A percentile compares a stretch with the other conserved stretches of the same genome.
These are phyloP conservation scores for Hemiscyllium ocellatum DNA, from an alignment of 2,113 vertebrate genomes.

Conservation along the genomic window DNA sequence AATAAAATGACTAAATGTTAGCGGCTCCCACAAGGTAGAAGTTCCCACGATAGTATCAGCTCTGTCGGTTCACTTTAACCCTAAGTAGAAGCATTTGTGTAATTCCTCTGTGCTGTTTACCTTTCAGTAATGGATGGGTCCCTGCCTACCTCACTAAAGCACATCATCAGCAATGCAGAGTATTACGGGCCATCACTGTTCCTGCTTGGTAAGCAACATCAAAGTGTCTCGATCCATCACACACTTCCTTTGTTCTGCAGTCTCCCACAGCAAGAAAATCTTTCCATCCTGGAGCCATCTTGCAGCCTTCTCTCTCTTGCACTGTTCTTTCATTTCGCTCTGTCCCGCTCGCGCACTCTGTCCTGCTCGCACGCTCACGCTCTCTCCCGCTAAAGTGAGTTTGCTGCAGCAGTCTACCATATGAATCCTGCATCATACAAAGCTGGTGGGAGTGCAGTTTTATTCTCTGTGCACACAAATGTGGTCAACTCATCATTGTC, in stretches of 20 bases:
- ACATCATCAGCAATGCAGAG: conserved; percentile 95
- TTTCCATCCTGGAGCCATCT: background rate
- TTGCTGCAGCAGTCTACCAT: background rate
- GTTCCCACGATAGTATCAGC: background rate
- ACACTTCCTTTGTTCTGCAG: background rate
- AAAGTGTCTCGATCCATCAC: background rate
- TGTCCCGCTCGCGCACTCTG: too few relatives aligned
- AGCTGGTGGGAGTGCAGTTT: background rate
- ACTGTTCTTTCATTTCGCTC: background rate
- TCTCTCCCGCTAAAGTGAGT: background rate
- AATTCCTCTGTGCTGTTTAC: background rate
- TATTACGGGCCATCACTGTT: conserved; percentile 92
- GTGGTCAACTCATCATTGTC: background rate
- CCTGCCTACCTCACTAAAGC: conserved; percentile 90
- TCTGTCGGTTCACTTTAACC: background rate
- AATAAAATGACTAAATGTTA: too few relatives aligned
- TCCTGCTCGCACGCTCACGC: too few relatives aligned
- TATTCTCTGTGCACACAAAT: background rate
- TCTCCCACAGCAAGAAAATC: background rate
- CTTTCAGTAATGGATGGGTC: conserved; percentile 87
- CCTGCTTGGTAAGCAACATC: conserved; percentile 69
- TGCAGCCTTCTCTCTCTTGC: background rate
- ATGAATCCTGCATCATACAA: background rate
- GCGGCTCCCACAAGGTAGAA: background rate
- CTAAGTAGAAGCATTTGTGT: background rate